phyloP scores from a whole-genome alignment of 1,140 invertebrate genomes.

The Psilanteris sp. region DNA sequence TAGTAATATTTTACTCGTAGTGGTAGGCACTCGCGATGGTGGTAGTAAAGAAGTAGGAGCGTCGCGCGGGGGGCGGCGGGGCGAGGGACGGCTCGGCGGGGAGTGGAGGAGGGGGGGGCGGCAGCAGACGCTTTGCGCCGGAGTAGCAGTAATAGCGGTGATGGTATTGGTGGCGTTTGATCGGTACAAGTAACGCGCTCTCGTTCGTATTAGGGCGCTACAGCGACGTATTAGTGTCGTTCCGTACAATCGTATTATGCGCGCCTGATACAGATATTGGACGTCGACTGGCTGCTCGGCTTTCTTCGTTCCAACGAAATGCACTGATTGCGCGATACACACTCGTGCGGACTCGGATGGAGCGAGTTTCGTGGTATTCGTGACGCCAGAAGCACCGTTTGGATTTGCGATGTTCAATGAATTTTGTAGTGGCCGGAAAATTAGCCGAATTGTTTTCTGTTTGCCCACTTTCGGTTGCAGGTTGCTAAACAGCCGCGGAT shows the following conservation, averaged over 20 bases:
- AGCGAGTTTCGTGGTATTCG: constrained; percentile 17
- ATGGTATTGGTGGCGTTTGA: constrained; percentile 49
- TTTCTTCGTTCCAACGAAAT: constrained; percentile 37
- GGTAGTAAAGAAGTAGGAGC: no score
- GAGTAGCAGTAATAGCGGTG: constrained; percentile 14
- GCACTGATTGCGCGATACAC: constrained; percentile 36
- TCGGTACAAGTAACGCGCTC: constrained; percentile 45
- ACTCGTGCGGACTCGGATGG: constrained; percentile 14
- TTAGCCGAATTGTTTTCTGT: neutral
- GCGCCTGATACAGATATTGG: constrained; percentile 49
- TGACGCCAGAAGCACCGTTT: constrained; percentile 12
- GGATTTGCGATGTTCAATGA: constrained; percentile 6
- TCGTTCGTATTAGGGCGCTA: constrained; percentile 35
- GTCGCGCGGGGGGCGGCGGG: no score
- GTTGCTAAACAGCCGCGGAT: no score
- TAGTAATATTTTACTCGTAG: no score
- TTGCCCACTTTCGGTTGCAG: neutral
- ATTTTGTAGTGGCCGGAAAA: constrained; percentile 2
- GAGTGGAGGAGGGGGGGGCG: no score
- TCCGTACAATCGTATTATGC: constrained; percentile 41
- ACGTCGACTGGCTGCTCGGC: constrained; percentile 34
- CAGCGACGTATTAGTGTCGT: constrained; percentile 46
- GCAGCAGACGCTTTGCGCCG: no score
- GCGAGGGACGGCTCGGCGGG: no score
- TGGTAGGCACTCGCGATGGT: no score